Evolutionary conservation across 2,113 vertebrate genomes (phyloP).

Genomic region (Todiramphus chloris): DNA sequence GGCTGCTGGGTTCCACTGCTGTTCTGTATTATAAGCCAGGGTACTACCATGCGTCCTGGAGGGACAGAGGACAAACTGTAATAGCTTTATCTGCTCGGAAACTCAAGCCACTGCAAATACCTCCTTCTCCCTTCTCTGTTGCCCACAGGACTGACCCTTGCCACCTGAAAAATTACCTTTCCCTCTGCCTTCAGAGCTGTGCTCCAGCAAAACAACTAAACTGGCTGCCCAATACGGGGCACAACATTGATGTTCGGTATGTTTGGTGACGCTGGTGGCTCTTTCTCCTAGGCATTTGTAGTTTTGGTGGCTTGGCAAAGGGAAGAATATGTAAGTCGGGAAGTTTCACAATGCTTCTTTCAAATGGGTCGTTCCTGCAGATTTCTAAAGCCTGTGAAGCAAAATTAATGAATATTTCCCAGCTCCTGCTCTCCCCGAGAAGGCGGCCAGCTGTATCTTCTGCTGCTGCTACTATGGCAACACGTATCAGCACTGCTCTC

Average conservation of each 20-base stretch:
- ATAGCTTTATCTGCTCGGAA: background rate
- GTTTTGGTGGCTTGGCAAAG: background rate
- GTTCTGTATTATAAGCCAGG: background rate
- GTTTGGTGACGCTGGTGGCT: background rate
- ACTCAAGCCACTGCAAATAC: background rate
- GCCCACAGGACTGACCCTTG: background rate
- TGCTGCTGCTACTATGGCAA: conserved; percentile 62
- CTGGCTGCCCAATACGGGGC: background rate
- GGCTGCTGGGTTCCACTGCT: background rate
- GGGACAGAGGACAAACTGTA: background rate
- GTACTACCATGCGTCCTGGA: rapidly evolving
- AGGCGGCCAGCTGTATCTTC: conserved; percentile 42
- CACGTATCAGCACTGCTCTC: background rate
- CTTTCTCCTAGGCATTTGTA: background rate
- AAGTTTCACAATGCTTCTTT: background rate
- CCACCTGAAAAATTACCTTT: background rate
- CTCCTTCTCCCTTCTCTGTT: background rate
- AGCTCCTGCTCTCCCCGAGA: background rate
- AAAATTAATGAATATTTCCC: conserved; percentile 19
- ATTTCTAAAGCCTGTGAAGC: conserved; percentile 10
- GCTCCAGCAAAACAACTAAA: background rate
- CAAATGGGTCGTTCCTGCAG: background rate
- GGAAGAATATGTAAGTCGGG: background rate
- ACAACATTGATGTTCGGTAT: background rate
- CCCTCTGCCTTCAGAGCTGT: background rate